Conservation (phyloP, 2,888 invertebrate species). For the Phrixothrix hirtus region DNA sequence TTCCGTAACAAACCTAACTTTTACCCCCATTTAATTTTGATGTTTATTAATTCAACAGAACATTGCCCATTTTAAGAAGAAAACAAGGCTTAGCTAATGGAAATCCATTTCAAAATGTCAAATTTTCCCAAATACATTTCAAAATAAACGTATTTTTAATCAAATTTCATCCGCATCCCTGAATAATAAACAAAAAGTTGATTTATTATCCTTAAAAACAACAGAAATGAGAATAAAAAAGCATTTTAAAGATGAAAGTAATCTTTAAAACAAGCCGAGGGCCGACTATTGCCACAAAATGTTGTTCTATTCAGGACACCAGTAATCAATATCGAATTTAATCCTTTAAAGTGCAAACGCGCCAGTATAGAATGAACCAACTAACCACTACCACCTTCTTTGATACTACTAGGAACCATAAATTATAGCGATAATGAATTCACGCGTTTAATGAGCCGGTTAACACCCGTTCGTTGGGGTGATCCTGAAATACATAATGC, state of each 20-base stretch:
- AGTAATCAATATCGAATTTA: neutral
- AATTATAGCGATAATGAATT: slow-evolving; percentile 23
- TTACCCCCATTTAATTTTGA: too few species aligned
- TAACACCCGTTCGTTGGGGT: slow-evolving; percentile 18
- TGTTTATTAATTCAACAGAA: too few species aligned
- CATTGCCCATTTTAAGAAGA: too few species aligned
- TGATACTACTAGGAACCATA: slow-evolving; percentile 5
- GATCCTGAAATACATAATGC: slow-evolving; percentile 4
- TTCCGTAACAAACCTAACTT: too few species aligned
- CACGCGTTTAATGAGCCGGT: slow-evolving; percentile 23
- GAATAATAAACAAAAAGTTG: neutral
- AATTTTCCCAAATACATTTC: neutral
- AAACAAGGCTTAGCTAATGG: too few species aligned
- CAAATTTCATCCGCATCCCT: neutral
- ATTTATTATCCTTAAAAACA: neutral
- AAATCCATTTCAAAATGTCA: too few species aligned
- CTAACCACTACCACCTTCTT: neutral
- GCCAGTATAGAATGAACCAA: neutral
- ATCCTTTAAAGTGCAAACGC: neutral
- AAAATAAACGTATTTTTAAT: neutral
- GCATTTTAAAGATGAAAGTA: neutral
- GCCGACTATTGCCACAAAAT: neutral
- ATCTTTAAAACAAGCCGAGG: neutral
- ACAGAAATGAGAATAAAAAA: neutral
- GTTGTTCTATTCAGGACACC: neutral